Evolutionary conservation across 2,888 invertebrate species (phyloP).

Genomic region (Microplitis manilae): DNA sequence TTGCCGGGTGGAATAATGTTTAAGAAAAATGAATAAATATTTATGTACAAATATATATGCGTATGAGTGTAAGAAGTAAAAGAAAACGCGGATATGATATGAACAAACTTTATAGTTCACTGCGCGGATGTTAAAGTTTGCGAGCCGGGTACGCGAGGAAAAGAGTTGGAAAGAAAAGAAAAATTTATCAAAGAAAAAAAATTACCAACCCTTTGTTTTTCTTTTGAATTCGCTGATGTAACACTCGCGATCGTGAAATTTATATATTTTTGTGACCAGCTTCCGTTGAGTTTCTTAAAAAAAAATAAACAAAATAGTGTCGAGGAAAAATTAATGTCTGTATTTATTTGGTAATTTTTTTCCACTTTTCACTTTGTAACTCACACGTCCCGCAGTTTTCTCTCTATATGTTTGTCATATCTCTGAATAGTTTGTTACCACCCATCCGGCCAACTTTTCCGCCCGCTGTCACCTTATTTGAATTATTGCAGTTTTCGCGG

Average conservation of each 20-base stretch:
- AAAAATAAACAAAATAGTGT: neutral
- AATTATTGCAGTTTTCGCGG: slow-evolving; percentile 35
- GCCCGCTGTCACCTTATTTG: slow-evolving; percentile 18
- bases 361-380: neutral
- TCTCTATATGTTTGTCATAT: neutral
- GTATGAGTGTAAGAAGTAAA: neutral
- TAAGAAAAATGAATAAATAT: neutral
- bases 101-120: neutral
- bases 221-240: neutral
- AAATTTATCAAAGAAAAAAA: neutral
- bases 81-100: neutral
- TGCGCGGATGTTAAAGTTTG: neutral
- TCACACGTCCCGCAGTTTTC: slow-evolving; percentile 1
- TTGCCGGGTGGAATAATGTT: neutral
- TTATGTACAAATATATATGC: neutral
- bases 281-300: neutral
- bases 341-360: neutral
- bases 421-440: neutral
- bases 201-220: neutral
- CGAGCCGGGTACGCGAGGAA: neutral
- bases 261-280: neutral
- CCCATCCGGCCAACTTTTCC: slow-evolving; percentile 26
- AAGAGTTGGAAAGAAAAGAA: neutral
- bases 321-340: neutral
- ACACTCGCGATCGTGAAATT: neutral